Evolutionary conservation across 2,797 vertebrate genomes (phyloP), one percentile per base, ranked within the genome.

Genomic region (Fistularia commersonii): DNA sequence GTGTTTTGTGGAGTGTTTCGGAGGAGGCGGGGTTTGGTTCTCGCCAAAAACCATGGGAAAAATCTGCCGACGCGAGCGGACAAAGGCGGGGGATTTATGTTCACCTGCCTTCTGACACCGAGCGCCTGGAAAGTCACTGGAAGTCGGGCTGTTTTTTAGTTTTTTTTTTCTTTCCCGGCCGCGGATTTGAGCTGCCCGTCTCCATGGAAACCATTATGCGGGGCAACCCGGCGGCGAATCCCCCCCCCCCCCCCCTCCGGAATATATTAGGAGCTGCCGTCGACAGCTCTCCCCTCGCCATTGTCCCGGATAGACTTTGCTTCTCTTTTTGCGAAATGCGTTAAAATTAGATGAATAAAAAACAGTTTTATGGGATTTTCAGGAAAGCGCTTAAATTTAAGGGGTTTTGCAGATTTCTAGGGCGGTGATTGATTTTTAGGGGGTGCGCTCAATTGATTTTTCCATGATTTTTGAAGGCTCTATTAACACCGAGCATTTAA

Each of bases 131-230:
- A 79, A 77, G 64, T 76, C 32, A 45, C 66, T 67, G 69, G 72
- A 77, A 81, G 81, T 76, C 64, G 59, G 70, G 63, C 79, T 64
- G 80, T 84, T 85, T 80, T 86, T 83, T 53, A 73, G n/a, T n/a
- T n/a, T n/a, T n/a, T n/a, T n/a, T n/a, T n/a, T n/a, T n/a, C n/a
- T 81, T 83, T 87, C 79, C 80, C 64, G 66, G 65, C 74, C 40
- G 14, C 51, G 61, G 69, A 79, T 77, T 71, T 39, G 51, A 76
- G 69, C n/a, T 65, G 66, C 61, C 50, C 54, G 43, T 90, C 51
- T 5, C 88, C 86, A 88, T 89, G 81, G 88, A 77, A 86, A 87
- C 84, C 72, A 79, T 87, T 84, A 86, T 87, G 77, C 71, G 76
- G 76, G 73, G 66, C 75, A 80, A 74, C 77, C 79, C 76, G 74